Evolutionary conservation across 37 sponge, comb jelly and placozoan species (phyloP).

Genomic region (Spongia lamella): DNA sequence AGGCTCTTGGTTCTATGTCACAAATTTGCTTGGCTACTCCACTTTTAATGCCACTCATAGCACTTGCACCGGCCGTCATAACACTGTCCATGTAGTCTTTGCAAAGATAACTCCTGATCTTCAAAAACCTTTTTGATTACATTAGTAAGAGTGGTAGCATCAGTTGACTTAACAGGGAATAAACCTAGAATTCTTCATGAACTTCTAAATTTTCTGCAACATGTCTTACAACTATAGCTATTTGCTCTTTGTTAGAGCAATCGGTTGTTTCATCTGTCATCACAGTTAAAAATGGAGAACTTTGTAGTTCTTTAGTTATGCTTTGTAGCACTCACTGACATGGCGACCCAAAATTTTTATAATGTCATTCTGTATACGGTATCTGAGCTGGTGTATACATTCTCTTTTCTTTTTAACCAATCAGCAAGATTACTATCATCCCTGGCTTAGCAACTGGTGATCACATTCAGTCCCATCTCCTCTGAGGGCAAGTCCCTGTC

Average conservation of each 20-base stretch:
- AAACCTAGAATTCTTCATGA: slow-evolving; percentile 73
- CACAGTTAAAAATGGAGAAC: no score
- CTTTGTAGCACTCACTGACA: slow-evolving; percentile 26
- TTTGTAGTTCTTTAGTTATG: slow-evolving; percentile 29
- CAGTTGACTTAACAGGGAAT: slow-evolving; percentile 42
- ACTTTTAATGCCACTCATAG: slow-evolving; percentile 36
- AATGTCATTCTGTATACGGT: slow-evolving; percentile 38
- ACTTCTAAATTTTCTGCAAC: no score
- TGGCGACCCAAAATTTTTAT: slow-evolving; percentile 34
- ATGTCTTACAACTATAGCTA: no score
- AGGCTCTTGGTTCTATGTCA: slow-evolving; percentile 44
- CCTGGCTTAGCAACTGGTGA: slow-evolving; percentile 19
- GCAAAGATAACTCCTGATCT: slow-evolving; percentile 22
- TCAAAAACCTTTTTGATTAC: slow-evolving; percentile 46
- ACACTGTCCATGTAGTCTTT: slow-evolving; percentile 52
- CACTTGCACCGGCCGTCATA: slow-evolving; percentile 71
- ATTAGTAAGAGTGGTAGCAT: slow-evolving; percentile 39
- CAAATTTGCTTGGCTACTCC: slow-evolving; percentile 40
- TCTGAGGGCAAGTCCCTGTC: slow-evolving; percentile 39
- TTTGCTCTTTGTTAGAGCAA: no score
- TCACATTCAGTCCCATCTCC: slow-evolving; percentile 30
- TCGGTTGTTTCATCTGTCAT: no score
- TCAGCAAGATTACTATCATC: slow-evolving; percentile 24
- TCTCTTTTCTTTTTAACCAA: slow-evolving; percentile 35
- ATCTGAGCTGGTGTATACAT: slow-evolving; percentile 51